These are phyloP conservation scores for Pterostichus niger DNA, from an alignment of 2,888 invertebrate species.

Conservation along the genomic window DNA sequence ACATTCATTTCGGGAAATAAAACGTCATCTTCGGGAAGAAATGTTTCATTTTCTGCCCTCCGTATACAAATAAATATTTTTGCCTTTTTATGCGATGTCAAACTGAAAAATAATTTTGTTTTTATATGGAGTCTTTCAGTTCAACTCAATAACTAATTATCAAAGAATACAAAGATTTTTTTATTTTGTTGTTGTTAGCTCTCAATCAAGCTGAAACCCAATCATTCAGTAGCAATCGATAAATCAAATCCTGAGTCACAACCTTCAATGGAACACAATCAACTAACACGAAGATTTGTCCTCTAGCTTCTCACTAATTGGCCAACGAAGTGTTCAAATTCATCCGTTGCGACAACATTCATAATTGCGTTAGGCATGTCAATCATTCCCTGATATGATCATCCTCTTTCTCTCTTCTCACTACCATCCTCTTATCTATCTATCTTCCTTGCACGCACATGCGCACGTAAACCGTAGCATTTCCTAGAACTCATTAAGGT, in stretches of 20 bases:
- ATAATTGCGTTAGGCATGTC: constrained; percentile 55
- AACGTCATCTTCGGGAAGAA: too few relatives aligned
- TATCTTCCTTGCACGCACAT: neutral
- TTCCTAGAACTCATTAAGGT: constrained; percentile 51
- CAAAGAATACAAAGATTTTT: neutral
- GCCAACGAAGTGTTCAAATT: constrained; percentile 42
- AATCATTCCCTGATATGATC: constrained; percentile 45
- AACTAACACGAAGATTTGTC: constrained; percentile 44
- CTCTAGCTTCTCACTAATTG: constrained; percentile 17
- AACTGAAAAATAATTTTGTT: too few relatives aligned
- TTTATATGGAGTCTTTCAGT: too few relatives aligned
- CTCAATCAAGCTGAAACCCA: neutral
- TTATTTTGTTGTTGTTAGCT: neutral
- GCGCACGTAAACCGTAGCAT: neutral
- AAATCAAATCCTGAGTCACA: constrained; percentile 30
- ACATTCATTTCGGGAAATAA: too few relatives aligned
- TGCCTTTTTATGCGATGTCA: too few relatives aligned
- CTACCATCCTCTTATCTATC: neutral
- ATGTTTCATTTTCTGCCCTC: too few relatives aligned
- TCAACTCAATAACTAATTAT: too few relatives aligned
- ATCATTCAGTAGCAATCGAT: constrained; percentile 42
- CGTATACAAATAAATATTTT: too few relatives aligned
- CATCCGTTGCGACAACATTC: constrained; percentile 47
- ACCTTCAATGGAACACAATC: neutral
- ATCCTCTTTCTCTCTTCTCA: neutral